phyloP scores from a whole-genome alignment of 2,888 invertebrate species.

The Limnephilus marmoratus region DNA sequence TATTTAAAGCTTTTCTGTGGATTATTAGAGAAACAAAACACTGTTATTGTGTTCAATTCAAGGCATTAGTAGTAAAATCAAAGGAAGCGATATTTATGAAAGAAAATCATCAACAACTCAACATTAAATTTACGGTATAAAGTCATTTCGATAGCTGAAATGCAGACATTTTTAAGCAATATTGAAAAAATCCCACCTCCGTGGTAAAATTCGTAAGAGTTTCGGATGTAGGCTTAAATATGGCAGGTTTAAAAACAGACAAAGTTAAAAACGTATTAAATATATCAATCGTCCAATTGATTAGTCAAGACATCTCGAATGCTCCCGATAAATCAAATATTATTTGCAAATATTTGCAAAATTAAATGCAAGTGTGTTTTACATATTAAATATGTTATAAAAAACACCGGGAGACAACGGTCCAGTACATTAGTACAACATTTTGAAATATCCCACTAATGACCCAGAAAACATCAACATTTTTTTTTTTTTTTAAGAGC shows the following conservation, averaged over 20 bases:
- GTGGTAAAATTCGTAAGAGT: neutral
- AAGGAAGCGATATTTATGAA: neutral
- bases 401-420: too few relatives aligned
- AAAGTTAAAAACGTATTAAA: too few relatives aligned
- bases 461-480: too few relatives aligned
- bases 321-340: too few relatives aligned
- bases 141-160: neutral
- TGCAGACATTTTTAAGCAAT: neutral
- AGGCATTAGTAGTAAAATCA: constrained; percentile 27
- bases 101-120: neutral
- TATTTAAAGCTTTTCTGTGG: constrained; percentile 16
- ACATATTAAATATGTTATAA: too few relatives aligned
- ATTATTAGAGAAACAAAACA: constrained; percentile 19
- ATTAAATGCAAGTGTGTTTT: too few relatives aligned
- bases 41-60: constrained; percentile 22
- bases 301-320: too few relatives aligned
- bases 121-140: neutral
- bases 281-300: too few relatives aligned
- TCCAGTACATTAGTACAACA: too few relatives aligned
- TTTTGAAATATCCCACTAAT: too few relatives aligned
- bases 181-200: neutral
- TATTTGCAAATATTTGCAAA: too few relatives aligned
- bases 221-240: neutral
- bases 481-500: too few relatives aligned
- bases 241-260: neutral